Percentiles rank a stretch among this genome's conserved stretches.
Conservation (phyloP, 2,113 vertebrate genomes). For the Mustelus asterias region DNA sequence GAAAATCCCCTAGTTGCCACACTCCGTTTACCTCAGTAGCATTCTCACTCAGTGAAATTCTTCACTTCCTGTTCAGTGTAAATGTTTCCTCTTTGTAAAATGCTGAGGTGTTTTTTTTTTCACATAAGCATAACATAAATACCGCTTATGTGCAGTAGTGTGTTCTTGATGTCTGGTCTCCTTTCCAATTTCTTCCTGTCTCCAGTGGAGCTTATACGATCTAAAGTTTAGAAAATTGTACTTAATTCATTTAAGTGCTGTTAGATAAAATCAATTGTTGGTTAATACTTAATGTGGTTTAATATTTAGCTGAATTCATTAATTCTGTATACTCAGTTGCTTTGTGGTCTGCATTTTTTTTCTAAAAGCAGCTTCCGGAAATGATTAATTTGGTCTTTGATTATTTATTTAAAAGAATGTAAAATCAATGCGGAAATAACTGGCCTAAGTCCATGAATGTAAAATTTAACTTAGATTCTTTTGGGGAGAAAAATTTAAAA, state of each 20-base stretch:
- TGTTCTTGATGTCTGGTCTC: not conserved
- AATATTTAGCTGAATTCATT: not conserved
- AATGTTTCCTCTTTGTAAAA: not conserved
- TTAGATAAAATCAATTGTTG: constrained; percentile 8
- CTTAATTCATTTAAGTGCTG: not conserved
- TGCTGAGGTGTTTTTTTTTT: not conserved
- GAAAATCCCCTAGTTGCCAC: too few species aligned
- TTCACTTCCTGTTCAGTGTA: not conserved
- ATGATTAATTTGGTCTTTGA: not conserved
- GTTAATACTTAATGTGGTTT: constrained; percentile 17
- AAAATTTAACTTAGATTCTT: constrained; percentile 14
- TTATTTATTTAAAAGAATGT: not conserved
- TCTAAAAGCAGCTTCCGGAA: not conserved
- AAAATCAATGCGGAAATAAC: not conserved
- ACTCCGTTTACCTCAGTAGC: too few species aligned
- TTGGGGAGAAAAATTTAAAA: not conserved
- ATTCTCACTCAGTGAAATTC: not conserved
- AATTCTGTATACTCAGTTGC: not conserved
- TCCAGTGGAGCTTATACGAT: not conserved
- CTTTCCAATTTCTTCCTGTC: not conserved
- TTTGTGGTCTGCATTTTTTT: not conserved
- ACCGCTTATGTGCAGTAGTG: not conserved
- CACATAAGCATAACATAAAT: not conserved
- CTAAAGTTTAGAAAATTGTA: not conserved
- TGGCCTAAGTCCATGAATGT: not conserved